Percentiles rank a stretch among this genome's conserved stretches.
Evolutionary conservation across 92 coral and sea anemone species (phyloP).

Genomic region (Palythoa caribaeorum): DNA sequence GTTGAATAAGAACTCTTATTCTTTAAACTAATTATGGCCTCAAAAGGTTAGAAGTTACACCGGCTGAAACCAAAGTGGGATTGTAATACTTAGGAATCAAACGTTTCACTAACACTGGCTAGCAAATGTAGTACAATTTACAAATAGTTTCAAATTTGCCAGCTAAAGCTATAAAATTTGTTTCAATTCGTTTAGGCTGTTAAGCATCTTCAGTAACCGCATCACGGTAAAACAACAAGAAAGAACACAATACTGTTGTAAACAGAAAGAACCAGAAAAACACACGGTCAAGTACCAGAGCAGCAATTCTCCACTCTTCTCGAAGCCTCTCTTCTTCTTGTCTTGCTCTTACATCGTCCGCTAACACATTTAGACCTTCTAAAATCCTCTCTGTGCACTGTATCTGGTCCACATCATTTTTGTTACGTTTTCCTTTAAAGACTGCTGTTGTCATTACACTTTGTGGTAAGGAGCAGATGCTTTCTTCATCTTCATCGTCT

Average conservation of each 20-base stretch:
- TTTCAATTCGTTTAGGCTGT: background rate
- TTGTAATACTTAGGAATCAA: too few relatives aligned
- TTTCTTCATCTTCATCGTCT: conserved; percentile 44
- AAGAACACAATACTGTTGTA: conserved; percentile 60
- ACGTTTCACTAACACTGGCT: too few relatives aligned
- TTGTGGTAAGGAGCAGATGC: conserved; percentile 62
- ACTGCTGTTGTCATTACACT: conserved; percentile 81
- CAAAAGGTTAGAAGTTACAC: too few relatives aligned
- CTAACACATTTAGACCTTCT: conserved; percentile 82
- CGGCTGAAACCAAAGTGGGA: too few relatives aligned
- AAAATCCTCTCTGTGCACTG: conserved; percentile 78
- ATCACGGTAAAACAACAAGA: conserved; percentile 81
- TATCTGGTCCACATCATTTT: conserved; percentile 54
- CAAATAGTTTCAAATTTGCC: background rate
- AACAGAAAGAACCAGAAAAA: conserved; percentile 84
- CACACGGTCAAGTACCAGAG: conserved; percentile 85
- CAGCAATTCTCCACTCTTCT: conserved; percentile 93
- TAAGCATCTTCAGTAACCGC: conserved; percentile 61
- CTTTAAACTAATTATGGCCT: too few relatives aligned
- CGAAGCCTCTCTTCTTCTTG: conserved; percentile 87
- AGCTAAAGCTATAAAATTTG: background rate
- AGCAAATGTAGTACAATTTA: too few relatives aligned
- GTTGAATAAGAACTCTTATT: too few relatives aligned
- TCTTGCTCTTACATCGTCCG: conserved; percentile 83
- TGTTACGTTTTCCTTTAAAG: conserved; percentile 63